These are phyloP conservation scores for Catajapyx aquilonaris DNA, from an alignment of 1,140 invertebrate genomes.

Conservation along the genomic window DNA sequence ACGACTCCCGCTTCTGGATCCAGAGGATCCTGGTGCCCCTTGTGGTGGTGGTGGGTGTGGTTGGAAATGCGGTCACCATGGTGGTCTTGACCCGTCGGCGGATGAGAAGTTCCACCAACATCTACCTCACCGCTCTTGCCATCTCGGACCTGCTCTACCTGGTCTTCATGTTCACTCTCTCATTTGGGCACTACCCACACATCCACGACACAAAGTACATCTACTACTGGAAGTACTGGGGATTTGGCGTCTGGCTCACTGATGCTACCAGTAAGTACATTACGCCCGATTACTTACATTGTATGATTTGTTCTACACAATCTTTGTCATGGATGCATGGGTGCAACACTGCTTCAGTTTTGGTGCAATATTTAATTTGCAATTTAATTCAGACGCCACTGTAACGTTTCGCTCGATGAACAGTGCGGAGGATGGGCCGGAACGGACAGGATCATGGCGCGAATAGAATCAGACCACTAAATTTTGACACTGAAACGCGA, in stretches of 20 bases:
- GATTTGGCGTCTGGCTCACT: conserved; percentile 33
- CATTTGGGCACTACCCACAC: conserved; percentile 33
- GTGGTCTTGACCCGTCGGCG: conserved; percentile 46
- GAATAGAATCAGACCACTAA: too few relatives aligned
- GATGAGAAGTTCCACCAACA: conserved; percentile 54
- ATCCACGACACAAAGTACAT: conserved; percentile 18
- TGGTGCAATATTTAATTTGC: too few relatives aligned
- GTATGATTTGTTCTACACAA: too few relatives aligned
- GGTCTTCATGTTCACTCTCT: conserved; percentile 38
- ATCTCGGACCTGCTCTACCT: conserved; percentile 48
- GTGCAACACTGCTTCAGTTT: too few relatives aligned
- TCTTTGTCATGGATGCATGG: too few relatives aligned
- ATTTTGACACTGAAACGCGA: too few relatives aligned
- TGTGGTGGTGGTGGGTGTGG: conserved; percentile 38
- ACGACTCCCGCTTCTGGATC: conserved; percentile 31
- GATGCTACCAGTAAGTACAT: conserved; percentile 37
- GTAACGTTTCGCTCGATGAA: too few relatives aligned
- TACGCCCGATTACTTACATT: too few relatives aligned
- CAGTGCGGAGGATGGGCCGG: too few relatives aligned
- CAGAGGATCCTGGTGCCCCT: conserved; percentile 45
- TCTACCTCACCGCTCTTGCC: conserved; percentile 48
- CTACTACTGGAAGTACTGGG: conserved; percentile 30
- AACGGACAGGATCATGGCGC: too few relatives aligned
- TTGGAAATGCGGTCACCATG: conserved; percentile 48
- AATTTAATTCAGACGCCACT: too few relatives aligned